phyloP scores from a whole-genome alignment of 2,888 invertebrate genomes.

The Pomacea canaliculata region DNA sequence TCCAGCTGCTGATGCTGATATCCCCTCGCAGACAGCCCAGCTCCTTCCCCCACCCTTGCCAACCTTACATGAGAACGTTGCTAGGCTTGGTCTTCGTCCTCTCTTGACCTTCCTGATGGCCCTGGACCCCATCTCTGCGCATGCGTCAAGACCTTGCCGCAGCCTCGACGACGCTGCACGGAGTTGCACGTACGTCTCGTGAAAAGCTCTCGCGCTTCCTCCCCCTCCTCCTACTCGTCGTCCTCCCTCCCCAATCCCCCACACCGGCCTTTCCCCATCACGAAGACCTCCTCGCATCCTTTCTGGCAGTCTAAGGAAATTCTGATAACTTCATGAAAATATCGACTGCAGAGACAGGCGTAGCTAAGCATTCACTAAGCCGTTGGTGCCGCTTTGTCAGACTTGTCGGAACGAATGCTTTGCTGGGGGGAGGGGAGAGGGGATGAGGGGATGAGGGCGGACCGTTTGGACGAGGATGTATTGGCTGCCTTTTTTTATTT shows the following conservation, averaged over 20 bases:
- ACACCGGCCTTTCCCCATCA: not conserved
- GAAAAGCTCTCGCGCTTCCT: not conserved
- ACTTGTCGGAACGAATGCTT: too few relatives aligned
- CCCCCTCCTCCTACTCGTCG: conserved; percentile 10
- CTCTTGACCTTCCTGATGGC: conserved; percentile 3
- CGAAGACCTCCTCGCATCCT: not conserved
- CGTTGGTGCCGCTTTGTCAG: too few relatives aligned
- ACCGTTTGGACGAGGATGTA: too few relatives aligned
- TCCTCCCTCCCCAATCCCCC: conserved; percentile 4
- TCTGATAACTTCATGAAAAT: too few relatives aligned
- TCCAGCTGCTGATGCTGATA: too few relatives aligned
- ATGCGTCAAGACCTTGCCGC: not conserved
- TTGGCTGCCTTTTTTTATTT: too few relatives aligned
- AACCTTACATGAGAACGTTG: not conserved
- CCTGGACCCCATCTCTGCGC: not conserved
- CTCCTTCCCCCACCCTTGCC: not conserved
- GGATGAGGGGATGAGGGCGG: too few relatives aligned
- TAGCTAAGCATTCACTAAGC: too few relatives aligned
- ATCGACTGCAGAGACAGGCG: too few relatives aligned
- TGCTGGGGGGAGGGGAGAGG: too few relatives aligned
- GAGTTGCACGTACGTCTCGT: too few relatives aligned
- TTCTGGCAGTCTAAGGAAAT: too few relatives aligned
- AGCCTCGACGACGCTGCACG: not conserved
- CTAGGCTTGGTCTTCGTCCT: not conserved
- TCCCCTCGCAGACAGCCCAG: not conserved